These are phyloP conservation scores for Ceramica pisi DNA, from an alignment of 2,888 invertebrate species.

Conservation along the genomic window DNA sequence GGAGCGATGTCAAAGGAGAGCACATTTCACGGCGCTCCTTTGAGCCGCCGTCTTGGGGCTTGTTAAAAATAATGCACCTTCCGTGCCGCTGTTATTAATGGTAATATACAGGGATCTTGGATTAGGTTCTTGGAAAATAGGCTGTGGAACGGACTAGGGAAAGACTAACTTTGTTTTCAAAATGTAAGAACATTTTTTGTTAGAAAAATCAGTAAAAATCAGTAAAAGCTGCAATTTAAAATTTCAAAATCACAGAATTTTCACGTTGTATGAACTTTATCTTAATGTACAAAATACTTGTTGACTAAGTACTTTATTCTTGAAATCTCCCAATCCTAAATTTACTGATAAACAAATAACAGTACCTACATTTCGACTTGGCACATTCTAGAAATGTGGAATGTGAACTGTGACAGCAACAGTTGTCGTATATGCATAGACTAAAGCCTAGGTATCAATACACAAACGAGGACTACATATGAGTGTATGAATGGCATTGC, in stretches of 20 bases:
- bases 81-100: conserved; percentile 31
- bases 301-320: too few relatives aligned
- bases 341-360: too few relatives aligned
- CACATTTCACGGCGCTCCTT: conserved; percentile 53
- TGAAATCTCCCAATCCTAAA: too few relatives aligned
- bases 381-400: conserved; percentile 5
- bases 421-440: not conserved
- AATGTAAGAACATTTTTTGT: too few relatives aligned
- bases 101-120: conserved; percentile 19
- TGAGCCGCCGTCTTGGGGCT: conserved; percentile 54
- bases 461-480: not conserved
- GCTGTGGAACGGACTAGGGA: not conserved
- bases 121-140: conserved; percentile 8
- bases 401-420: conserved; percentile 12
- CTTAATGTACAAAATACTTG: too few relatives aligned
- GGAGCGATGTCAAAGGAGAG: conserved; percentile 61
- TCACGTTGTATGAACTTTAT: too few relatives aligned
- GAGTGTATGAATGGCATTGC: not conserved
- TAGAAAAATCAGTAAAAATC: too few relatives aligned
- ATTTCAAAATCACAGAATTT: too few relatives aligned
- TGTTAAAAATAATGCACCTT: conserved; percentile 60
- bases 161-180: not conserved
- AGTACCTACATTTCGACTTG: too few relatives aligned
- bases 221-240: too few relatives aligned
- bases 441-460: not conserved